Conservation (phyloP, 2,888 invertebrate genomes). For the Campaea margaritaria region DNA sequence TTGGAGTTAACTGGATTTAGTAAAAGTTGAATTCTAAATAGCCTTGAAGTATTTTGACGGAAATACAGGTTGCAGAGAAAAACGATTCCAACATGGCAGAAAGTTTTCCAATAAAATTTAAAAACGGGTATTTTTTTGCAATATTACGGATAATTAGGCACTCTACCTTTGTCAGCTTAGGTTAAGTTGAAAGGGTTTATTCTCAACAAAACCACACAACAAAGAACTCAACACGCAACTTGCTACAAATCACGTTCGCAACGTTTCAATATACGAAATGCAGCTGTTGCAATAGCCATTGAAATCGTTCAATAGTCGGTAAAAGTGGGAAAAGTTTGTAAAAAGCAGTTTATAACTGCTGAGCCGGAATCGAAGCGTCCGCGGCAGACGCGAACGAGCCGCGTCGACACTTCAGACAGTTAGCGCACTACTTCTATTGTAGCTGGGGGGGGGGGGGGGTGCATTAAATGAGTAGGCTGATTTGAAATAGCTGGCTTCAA, state of each 20-base stretch:
- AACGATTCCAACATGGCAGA: too few relatives aligned
- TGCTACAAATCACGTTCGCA: constrained; percentile 3
- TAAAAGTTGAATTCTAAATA: constrained; percentile 1
- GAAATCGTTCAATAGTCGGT: constrained; percentile 29
- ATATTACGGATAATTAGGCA: too few relatives aligned
- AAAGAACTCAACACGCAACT: constrained; percentile 11
- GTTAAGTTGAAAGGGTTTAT: too few relatives aligned
- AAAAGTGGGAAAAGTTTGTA: constrained; percentile 30
- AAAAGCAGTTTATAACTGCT: constrained; percentile 37
- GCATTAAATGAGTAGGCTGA: constrained; percentile 12
- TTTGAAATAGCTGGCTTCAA: not conserved
- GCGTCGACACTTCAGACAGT: constrained; percentile 31
- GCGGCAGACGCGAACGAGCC: constrained; percentile 32
- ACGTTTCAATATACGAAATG: constrained; percentile 25
- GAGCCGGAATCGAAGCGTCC: constrained; percentile 37
- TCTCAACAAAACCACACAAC: too few relatives aligned
- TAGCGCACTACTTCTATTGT: constrained; percentile 23
- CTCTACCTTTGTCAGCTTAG: too few relatives aligned
- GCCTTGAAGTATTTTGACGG: not conserved
- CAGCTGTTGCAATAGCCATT: constrained; percentile 28
- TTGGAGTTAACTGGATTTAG: constrained; percentile 34
- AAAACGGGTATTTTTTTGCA: too few relatives aligned
- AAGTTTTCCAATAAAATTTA: too few relatives aligned
- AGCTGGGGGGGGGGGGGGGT: constrained; percentile 7
- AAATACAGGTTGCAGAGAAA: too few relatives aligned